These are phyloP conservation scores for Lacerta bilineata DNA, from an alignment of 2,797 vertebrate species.

Conservation along the genomic window DNA sequence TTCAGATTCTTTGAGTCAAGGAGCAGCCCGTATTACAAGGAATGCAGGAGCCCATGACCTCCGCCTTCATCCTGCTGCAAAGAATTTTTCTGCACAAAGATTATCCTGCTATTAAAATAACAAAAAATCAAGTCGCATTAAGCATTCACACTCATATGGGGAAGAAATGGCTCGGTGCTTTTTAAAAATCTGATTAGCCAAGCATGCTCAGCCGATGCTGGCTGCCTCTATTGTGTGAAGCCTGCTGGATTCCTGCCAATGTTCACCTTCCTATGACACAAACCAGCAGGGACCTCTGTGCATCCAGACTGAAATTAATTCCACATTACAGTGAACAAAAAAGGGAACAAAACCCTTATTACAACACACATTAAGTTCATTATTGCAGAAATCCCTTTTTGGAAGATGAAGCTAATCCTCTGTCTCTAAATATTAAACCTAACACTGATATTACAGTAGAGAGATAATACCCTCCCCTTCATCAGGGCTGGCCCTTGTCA, in stretches of 20 bases:
- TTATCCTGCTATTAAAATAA: constrained; percentile 54
- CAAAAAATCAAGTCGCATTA: constrained; percentile 53
- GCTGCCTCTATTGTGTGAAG: constrained; percentile 22
- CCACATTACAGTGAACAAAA: constrained; percentile 63
- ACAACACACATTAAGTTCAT: constrained; percentile 71
- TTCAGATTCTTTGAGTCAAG: neutral
- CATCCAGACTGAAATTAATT: constrained; percentile 67
- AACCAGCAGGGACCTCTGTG: constrained; percentile 51
- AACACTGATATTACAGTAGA: constrained; percentile 49
- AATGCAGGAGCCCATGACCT: constrained; percentile 22
- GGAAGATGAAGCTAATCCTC: constrained; percentile 64
- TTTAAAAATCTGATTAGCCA: constrained; percentile 46
- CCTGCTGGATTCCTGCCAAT: constrained; percentile 35
- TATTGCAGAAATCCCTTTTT: constrained; percentile 63
- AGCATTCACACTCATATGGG: constrained; percentile 32
- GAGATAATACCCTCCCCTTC: constrained; percentile 56
- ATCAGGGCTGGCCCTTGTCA: constrained; percentile 46
- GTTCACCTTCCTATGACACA: constrained; percentile 23
- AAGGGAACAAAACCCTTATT: constrained; percentile 71
- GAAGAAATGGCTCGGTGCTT: constrained; percentile 38
- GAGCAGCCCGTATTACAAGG: constrained; percentile 25
- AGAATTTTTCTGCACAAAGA: constrained; percentile 47
- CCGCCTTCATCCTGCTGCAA: constrained; percentile 37
- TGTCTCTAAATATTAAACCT: constrained; percentile 63
- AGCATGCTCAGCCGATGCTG: constrained; percentile 20